Conservation (phyloP, 2,797 vertebrate species). For the Clarias platycephalus region DNA sequence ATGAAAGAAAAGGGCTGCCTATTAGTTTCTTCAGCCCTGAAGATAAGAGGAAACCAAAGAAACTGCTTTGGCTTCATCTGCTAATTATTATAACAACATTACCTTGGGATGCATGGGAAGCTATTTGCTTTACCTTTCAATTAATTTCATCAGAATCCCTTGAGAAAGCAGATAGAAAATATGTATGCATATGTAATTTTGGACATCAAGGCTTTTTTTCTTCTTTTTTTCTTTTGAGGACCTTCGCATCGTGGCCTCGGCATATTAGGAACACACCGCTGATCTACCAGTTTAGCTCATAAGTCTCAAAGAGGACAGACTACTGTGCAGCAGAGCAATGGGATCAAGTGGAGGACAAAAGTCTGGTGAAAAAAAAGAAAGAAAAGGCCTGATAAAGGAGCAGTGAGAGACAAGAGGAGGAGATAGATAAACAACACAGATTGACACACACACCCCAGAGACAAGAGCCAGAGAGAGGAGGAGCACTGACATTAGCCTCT, state of each 20-base stretch:
- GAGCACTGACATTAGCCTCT: constrained; percentile 51
- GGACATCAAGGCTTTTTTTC: neutral
- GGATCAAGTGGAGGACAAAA: constrained; percentile 13
- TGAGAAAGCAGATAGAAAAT: constrained; percentile 58
- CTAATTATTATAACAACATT: constrained; percentile 79
- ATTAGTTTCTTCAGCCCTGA: constrained; percentile 73
- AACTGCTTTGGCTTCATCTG: constrained; percentile 64
- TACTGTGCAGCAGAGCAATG: neutral
- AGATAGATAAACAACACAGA: constrained; percentile 51
- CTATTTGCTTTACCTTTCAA: constrained; percentile 77
- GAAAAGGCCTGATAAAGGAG: constrained; percentile 39
- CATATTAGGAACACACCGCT: neutral
- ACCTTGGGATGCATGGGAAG: constrained; percentile 70
- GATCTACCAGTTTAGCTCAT: constrained; percentile 4
- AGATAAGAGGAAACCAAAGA: constrained; percentile 73
- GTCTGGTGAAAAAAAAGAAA: neutral
- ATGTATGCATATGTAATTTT: constrained; percentile 29
- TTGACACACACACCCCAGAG: constrained; percentile 44
- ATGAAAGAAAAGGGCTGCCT: constrained; percentile 73
- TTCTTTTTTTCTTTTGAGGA: neutral
- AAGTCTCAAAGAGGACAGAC: constrained; percentile 11
- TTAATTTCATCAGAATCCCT: constrained; percentile 76
- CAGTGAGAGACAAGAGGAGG: constrained; percentile 32
- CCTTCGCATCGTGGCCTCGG: neutral
- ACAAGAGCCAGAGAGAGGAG: constrained; percentile 37